phyloP scores from a whole-genome alignment of 53 echinoderm and acorn worm genomes.

The Astropecten irregularis region DNA sequence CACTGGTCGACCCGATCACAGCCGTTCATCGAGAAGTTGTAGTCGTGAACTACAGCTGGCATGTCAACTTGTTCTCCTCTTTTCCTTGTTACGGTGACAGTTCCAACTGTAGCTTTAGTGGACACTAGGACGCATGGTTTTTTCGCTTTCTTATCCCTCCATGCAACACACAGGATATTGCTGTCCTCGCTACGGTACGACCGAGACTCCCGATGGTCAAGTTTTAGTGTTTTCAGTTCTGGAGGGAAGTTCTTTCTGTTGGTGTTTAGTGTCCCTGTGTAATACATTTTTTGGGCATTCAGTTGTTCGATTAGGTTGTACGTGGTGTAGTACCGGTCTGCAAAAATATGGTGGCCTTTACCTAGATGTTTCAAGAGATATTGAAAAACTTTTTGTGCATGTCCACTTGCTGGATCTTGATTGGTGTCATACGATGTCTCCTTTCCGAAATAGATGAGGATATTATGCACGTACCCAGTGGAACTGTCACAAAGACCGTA shows the following conservation, averaged over 20 bases:
- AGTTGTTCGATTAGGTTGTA: conserved; percentile 21
- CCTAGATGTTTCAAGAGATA: conserved; percentile 23
- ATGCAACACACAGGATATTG: too few relatives aligned
- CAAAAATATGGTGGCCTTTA: conserved; percentile 47
- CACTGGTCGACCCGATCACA: conserved; percentile 41
- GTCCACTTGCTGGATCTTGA: conserved; percentile 2
- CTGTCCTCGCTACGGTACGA: too few relatives aligned
- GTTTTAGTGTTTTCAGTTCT: too few relatives aligned
- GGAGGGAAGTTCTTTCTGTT: too few relatives aligned
- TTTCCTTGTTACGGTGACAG: too few relatives aligned
- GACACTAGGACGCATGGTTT: too few relatives aligned
- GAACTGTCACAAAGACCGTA: conserved; percentile 56
- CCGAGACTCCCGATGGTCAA: too few relatives aligned
- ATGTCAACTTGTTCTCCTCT: conserved; percentile 10
- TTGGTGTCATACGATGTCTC: conserved; percentile 45
- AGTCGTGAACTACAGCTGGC: conserved; percentile 37
- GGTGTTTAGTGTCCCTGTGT: too few relatives aligned
- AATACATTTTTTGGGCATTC: conserved; percentile 11
- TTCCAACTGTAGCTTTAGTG: too few relatives aligned
- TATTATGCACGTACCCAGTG: conserved; percentile 51
- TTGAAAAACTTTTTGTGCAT: conserved; percentile 50
- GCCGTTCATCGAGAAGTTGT: conserved; percentile 48
- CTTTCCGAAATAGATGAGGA: conserved; percentile 41
- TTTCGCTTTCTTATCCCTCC: too few relatives aligned
- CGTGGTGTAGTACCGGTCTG: conserved; percentile 54